Base-by-base conservation (phyloP, 2,888 invertebrate species). In the Chouioia cunea region DNA sequence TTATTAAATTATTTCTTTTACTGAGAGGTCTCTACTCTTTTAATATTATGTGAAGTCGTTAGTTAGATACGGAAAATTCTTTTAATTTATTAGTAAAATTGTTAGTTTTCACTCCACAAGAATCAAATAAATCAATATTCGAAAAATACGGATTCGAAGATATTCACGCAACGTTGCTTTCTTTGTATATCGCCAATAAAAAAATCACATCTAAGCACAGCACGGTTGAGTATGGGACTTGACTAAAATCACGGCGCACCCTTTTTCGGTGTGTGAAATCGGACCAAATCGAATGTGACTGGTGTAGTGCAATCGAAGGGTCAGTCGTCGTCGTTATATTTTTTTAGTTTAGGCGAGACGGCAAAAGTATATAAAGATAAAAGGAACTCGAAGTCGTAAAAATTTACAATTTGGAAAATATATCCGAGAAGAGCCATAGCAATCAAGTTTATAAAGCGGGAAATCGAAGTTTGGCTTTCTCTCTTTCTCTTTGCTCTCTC, bases 321-420 rank as follows among this genome's bases (percentile, higher is more conserved):
- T 71, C 66, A 71, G 48, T 62, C 50, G 6, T 36, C n/a, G 16
- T 59, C 8, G 2, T 43, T 27, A 14, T 58, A 27, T 27, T 27
- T 10, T 36, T 10, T 10, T 10, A 36, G 12, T 27, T 6, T 36
- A 47, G 48, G 48, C 20, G 71, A 60, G 20, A 53, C 36, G 16
- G 47, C 1, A 6, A 36, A 36, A 52, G 56, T 58, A 47, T 58
- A 60, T 22, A 20, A 36, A 59, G 60, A n/a, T 52, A 50, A n/a
- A 69, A 62, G 62, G 18, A 62, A n/a, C 71, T 57, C 66, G 75
- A 36, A 50, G 73, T 85, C 85, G 83, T 85, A 85, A 85, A 85
- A 85, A 84, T 85, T 85, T 84, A 85, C 83, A 85, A 85, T 85
- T 85, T 85, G 85, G 85, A 85, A 85, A 85, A 85, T 83, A 82